Conservation (phyloP, 1,140 invertebrate species). For the Drosophila carrolli region DNA sequence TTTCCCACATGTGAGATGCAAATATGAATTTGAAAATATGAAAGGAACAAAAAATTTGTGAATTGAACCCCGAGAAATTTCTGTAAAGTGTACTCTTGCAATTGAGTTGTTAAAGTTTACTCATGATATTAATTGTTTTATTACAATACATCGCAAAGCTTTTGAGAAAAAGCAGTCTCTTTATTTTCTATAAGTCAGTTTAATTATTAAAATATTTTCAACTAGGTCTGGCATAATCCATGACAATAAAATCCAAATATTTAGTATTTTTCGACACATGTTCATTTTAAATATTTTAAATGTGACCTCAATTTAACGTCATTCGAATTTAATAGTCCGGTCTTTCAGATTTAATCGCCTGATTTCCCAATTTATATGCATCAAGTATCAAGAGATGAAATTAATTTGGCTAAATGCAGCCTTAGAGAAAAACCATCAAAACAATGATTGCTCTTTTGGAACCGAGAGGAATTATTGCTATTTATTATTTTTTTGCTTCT, state of each 20-base stretch:
- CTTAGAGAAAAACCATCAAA: background rate
- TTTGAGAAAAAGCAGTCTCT: no score
- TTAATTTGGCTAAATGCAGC: slow-evolving; percentile 8
- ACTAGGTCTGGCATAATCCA: no score
- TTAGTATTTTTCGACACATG: background rate
- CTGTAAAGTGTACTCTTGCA: background rate
- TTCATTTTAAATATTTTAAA: background rate
- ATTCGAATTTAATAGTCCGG: background rate
- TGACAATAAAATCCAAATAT: background rate
- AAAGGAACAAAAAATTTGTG: slow-evolving; percentile 3
- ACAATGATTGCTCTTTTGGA: background rate
- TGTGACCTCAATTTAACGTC: background rate
- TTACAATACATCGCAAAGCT: no score
- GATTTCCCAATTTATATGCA: slow-evolving; percentile 10
- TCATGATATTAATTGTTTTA: no score
- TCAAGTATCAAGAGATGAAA: slow-evolving; percentile 6
- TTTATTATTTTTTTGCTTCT: background rate
- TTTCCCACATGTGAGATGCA: slow-evolving; percentile 47
- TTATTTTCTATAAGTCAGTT: no score
- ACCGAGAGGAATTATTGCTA: background rate
- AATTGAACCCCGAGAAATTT: background rate
- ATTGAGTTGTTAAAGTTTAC: background rate
- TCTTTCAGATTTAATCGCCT: background rate
- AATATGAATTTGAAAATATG: slow-evolving; percentile 63
- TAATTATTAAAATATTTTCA: no score